Conservation (phyloP, 1,140 invertebrate species). For the Heliconius eleuchia region DNA sequence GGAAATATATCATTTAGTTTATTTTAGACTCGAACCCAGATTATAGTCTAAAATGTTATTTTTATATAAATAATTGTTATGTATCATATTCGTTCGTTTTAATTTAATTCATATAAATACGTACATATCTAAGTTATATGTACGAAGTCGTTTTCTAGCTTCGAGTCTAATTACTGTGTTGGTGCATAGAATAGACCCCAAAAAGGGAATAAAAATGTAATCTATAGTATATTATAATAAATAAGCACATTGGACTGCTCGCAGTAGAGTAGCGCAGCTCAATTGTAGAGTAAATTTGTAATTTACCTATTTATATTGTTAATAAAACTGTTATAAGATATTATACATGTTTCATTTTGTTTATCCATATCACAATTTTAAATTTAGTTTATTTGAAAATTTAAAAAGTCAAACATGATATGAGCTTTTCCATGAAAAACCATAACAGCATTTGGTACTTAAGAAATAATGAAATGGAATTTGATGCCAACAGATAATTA, state of each 20-base stretch:
- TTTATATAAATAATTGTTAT: not conserved
- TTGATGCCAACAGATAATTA: too few relatives aligned
- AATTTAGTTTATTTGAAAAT: too few relatives aligned
- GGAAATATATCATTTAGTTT: slow-evolving; percentile 10
- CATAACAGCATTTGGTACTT: too few relatives aligned
- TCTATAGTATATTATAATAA: slow-evolving; percentile 32
- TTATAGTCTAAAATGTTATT: not conserved
- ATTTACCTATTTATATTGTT: slow-evolving; percentile 80
- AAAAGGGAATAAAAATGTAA: slow-evolving; percentile 35
- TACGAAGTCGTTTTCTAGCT: slow-evolving; percentile 16
- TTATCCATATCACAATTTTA: not conserved
- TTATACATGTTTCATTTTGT: not conserved
- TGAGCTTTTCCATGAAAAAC: too few relatives aligned
- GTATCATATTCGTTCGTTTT: too few relatives aligned
- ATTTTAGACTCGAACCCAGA: slow-evolving; percentile 9
- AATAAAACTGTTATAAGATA: slow-evolving; percentile 80
- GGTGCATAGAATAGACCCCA: slow-evolving; percentile 61
- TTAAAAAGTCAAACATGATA: too few relatives aligned
- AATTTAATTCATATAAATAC: too few relatives aligned
- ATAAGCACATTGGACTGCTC: slow-evolving; percentile 75
- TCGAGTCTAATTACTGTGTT: slow-evolving; percentile 51
- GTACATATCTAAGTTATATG: not conserved
- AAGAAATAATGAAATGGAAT: too few relatives aligned
- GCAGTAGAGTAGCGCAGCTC: slow-evolving; percentile 78
- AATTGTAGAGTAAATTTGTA: slow-evolving; percentile 80